Conservation (phyloP, 2,797 vertebrate genomes). For the Vireo griseus region DNA sequence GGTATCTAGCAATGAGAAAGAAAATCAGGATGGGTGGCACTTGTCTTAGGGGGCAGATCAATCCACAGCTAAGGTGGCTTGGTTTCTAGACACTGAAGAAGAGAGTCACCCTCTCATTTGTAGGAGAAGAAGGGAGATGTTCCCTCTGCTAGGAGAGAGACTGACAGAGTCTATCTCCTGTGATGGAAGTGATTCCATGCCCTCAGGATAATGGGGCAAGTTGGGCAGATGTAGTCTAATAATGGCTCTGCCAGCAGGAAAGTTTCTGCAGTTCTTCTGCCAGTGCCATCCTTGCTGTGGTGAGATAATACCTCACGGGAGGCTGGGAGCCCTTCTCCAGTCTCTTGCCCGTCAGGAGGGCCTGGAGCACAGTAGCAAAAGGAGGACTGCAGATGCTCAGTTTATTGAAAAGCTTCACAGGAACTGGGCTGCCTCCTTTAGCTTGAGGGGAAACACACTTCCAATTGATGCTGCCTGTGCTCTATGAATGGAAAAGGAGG, state of each 20-base stretch:
- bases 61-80: neutral
- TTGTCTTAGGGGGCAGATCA: neutral
- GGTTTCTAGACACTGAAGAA: neutral
- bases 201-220: neutral
- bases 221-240: neutral
- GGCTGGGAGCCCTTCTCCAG: neutral
- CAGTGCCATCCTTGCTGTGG: neutral
- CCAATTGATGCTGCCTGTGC: neutral
- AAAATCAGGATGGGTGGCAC: neutral
- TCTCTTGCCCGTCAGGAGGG: neutral
- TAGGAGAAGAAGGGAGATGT: neutral
- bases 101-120: neutral
- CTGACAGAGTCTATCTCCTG: neutral
- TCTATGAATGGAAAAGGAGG: neutral
- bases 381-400: neutral
- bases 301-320: neutral
- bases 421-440: neutral
- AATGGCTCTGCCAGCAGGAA: neutral
- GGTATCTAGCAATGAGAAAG: constrained; percentile 77
- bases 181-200: neutral
- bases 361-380: neutral
- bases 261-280: neutral
- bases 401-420: neutral
- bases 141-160: neutral
- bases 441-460: neutral